Percentiles rank a stretch among this genome's conserved stretches.
phyloP scores from a whole-genome alignment of 2,797 vertebrate species.

The Pelodytes ibericus region DNA sequence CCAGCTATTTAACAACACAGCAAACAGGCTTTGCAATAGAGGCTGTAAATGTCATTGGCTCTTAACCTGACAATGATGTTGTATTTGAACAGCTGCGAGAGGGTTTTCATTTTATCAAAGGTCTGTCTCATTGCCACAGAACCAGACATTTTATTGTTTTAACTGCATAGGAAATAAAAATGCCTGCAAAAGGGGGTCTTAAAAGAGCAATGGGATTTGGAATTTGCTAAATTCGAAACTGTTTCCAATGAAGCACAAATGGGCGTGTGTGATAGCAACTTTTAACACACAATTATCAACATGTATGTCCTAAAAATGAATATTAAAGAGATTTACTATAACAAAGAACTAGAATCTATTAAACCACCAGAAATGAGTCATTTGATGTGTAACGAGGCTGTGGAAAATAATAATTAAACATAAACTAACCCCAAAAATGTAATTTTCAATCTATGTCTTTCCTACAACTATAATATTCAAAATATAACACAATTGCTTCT shows the following conservation, averaged over 20 bases:
- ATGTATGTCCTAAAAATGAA: conserved; percentile 12
- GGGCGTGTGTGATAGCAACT: conserved; percentile 5
- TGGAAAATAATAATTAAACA: conserved; percentile 1
- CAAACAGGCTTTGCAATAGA: conserved; percentile 58
- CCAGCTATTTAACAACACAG: conserved; percentile 50
- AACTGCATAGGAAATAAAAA: conserved; percentile 55
- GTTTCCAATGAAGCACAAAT: conserved; percentile 23
- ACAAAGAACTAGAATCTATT: not conserved
- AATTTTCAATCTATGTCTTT: not conserved
- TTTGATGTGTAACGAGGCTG: not conserved
- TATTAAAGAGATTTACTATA: not conserved
- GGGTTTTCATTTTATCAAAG: conserved; percentile 73
- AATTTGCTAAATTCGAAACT: conserved; percentile 44
- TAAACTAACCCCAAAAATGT: conserved; percentile 32
- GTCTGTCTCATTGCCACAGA: conserved; percentile 81
- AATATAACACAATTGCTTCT: conserved; percentile 68
- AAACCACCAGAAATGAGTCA: conserved; percentile 52
- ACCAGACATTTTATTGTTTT: conserved; percentile 75
- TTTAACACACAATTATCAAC: conserved; percentile 5
- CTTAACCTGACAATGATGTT: conserved; percentile 87
- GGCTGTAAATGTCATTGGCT: conserved; percentile 71
- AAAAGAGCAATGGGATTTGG: conserved; percentile 45
- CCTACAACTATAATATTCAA: conserved; percentile 66
- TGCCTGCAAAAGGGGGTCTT: conserved; percentile 25
- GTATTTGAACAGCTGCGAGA: conserved; percentile 83